These are phyloP conservation scores for Drosophila leonis DNA, from an alignment of 2,888 invertebrate species.

Conservation along the genomic window DNA sequence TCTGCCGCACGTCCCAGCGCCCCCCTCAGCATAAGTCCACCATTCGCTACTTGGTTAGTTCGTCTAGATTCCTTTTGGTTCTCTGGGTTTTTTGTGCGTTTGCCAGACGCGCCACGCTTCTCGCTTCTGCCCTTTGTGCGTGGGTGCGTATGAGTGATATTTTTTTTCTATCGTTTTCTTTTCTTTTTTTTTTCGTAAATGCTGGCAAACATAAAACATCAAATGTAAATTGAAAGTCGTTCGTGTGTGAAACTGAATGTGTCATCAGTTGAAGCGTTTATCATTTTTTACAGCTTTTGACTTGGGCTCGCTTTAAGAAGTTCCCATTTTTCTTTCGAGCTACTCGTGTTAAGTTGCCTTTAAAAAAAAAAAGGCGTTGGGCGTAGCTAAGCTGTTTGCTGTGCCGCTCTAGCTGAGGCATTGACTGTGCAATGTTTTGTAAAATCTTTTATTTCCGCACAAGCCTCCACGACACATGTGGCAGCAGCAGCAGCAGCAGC, in stretches of 20 bases:
- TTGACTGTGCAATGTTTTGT: constrained; percentile 74
- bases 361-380: constrained; percentile 42
- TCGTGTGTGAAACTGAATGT: constrained; percentile 83
- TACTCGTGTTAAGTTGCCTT: constrained; percentile 72
- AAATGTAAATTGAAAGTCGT: constrained; percentile 83
- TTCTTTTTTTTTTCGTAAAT: constrained; percentile 58
- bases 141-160: constrained; percentile 79
- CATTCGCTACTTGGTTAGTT: constrained; percentile 48
- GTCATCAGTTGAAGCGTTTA: constrained; percentile 82
- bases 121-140: constrained; percentile 62
- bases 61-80: constrained; percentile 39
- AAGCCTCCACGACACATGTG: constrained; percentile 32
- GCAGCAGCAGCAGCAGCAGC: constrained; percentile 13
- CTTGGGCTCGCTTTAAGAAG: constrained; percentile 67
- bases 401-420: constrained; percentile 30
- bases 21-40: neutral
- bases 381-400: constrained; percentile 68
- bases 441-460: constrained; percentile 75
- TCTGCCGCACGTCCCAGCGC: constrained; percentile 16
- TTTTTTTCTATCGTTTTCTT: constrained; percentile 42
- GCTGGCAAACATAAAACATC: constrained; percentile 81
- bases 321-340: constrained; percentile 53
- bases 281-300: constrained; percentile 78
- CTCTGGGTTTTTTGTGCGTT: constrained; percentile 49
- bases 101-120: constrained; percentile 48